Evolutionary conservation across 2,888 invertebrate species (phyloP).

Genomic region (Euphydryas editha): DNA sequence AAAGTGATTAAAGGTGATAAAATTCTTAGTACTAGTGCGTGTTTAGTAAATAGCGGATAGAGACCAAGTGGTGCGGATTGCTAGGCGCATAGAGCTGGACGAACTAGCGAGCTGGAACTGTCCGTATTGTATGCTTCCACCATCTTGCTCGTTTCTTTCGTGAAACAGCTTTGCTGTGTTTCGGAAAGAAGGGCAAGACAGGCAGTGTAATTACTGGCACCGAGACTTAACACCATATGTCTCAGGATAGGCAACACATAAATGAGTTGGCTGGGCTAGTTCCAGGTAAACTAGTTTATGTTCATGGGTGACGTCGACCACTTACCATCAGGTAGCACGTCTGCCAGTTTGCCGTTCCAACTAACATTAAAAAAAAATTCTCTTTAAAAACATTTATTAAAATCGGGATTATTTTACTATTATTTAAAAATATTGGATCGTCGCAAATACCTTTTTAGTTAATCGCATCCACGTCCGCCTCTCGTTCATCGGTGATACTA

Average conservation of each 20-base stretch:
- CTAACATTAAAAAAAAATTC: too few relatives aligned
- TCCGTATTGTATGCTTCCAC: background rate
- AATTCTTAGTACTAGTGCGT: constrained; percentile 71
- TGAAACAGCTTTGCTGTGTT: too few relatives aligned
- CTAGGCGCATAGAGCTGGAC: constrained; percentile 52
- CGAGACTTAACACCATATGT: too few relatives aligned
- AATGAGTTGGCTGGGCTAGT: too few relatives aligned
- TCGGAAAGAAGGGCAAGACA: too few relatives aligned
- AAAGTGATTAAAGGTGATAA: constrained; percentile 82
- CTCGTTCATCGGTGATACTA: background rate
- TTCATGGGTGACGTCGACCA: too few relatives aligned
- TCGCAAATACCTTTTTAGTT: background rate
- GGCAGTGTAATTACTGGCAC: too few relatives aligned
- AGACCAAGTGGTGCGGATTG: constrained; percentile 76
- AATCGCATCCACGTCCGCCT: background rate
- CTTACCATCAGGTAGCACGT: too few relatives aligned
- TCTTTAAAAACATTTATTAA: background rate
- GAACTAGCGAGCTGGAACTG: constrained; percentile 3
- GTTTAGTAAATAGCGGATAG: constrained; percentile 63
- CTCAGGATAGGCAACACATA: too few relatives aligned
- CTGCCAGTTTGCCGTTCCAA: too few relatives aligned
- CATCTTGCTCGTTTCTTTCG: too few relatives aligned
- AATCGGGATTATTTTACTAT: background rate
- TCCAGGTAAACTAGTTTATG: too few relatives aligned
- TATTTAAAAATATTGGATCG: background rate